Evolutionary conservation across 2,797 vertebrate genomes (phyloP).

Genomic region (Liparis tanakae): DNA sequence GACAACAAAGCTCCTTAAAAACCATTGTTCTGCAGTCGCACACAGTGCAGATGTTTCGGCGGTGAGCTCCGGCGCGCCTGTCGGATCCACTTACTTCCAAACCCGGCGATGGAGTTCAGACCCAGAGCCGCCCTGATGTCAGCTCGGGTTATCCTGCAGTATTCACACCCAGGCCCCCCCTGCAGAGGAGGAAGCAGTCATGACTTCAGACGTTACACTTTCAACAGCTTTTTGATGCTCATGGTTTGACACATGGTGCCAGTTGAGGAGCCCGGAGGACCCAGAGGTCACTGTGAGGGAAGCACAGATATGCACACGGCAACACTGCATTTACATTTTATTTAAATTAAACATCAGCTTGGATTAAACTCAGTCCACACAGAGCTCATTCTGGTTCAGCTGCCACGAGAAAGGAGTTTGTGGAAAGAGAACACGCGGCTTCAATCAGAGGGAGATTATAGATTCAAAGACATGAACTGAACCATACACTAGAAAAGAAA

Average conservation of each 20-base stretch:
- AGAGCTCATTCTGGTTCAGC: not conserved
- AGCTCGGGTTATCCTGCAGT: conserved; percentile 78
- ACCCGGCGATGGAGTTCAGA: conserved; percentile 34
- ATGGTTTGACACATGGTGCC: not conserved
- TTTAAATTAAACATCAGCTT: not conserved
- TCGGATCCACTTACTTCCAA: conserved; percentile 78
- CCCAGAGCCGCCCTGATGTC: conserved; percentile 71
- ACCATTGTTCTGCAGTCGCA: too few species aligned
- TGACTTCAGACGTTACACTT: not conserved
- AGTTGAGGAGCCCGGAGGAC: not conserved
- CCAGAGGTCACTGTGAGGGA: not conserved
- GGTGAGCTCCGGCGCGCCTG: not conserved
- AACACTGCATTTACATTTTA: too few species aligned
- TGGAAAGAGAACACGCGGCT: not conserved
- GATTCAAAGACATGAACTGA: not conserved
- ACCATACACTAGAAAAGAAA: too few species aligned
- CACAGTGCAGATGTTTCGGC: not conserved
- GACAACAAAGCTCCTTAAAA: not conserved
- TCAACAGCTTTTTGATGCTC: not conserved
- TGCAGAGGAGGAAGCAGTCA: conserved; percentile 32
- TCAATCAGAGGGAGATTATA: not conserved
- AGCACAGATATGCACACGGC: not conserved
- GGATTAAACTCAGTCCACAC: not conserved
- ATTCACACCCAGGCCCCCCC: conserved; percentile 77
- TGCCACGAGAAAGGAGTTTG: too few species aligned